phyloP scores from a whole-genome alignment of 2,797 vertebrate species.

The Sebastes trivittatus region DNA sequence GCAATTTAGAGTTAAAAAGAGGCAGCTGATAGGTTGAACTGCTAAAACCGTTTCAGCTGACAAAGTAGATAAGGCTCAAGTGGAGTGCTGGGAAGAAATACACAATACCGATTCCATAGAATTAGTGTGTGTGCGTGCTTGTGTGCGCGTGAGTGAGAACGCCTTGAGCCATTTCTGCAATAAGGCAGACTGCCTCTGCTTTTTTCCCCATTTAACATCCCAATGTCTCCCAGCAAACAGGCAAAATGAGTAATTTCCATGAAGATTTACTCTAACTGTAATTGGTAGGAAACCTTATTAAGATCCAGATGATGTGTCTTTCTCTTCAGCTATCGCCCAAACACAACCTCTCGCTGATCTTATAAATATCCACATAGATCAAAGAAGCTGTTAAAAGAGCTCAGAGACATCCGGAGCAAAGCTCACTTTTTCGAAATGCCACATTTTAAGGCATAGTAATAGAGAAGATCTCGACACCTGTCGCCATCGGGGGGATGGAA shows the following conservation, averaged over 20 bases:
- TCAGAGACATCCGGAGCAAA: not conserved
- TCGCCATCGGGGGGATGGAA: not conserved
- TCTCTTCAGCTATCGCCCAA: slow-evolving; percentile 61
- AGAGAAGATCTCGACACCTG: not conserved
- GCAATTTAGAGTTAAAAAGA: slow-evolving; percentile 71
- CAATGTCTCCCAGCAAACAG: slow-evolving; percentile 47
- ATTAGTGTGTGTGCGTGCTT: slow-evolving; percentile 12
- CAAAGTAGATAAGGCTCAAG: slow-evolving; percentile 74
- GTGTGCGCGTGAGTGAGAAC: not conserved
- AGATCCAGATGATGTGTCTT: slow-evolving; percentile 68
- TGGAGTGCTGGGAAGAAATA: slow-evolving; percentile 46
- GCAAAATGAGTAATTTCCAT: slow-evolving; percentile 40
- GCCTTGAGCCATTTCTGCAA: slow-evolving; percentile 52
- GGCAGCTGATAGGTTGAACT: slow-evolving; percentile 64
- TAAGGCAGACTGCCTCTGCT: slow-evolving; percentile 20
- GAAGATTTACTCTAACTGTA: slow-evolving; percentile 61
- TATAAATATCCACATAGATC: slow-evolving; percentile 48
- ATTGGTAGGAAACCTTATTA: slow-evolving; percentile 70
- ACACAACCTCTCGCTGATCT: slow-evolving; percentile 44
- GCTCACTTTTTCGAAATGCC: slow-evolving; percentile 10
- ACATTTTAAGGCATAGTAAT: not conserved
- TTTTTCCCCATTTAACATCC: slow-evolving; percentile 31
- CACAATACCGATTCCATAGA: slow-evolving; percentile 31
- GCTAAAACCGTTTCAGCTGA: slow-evolving; percentile 71
- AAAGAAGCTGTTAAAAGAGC: slow-evolving; percentile 26